Percentiles rank a stretch among this genome's conserved stretches.
phyloP scores from a whole-genome alignment of 2,888 invertebrate genomes.

The Tricholauxania praeusta region DNA sequence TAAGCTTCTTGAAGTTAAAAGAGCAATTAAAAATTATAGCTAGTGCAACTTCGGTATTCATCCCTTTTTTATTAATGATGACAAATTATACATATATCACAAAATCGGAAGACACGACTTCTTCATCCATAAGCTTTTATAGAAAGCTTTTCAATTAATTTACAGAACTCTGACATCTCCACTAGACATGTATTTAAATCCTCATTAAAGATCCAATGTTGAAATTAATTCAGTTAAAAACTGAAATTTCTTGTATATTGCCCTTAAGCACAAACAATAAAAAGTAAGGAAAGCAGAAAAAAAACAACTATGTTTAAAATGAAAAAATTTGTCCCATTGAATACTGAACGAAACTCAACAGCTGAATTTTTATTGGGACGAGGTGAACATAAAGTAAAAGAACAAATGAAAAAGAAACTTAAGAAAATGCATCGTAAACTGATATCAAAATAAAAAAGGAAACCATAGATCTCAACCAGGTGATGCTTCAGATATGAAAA shows the following conservation, averaged over 20 bases:
- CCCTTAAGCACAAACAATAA: neutral
- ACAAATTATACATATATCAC: no score
- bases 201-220: conserved; percentile 8
- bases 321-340: neutral
- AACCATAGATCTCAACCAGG: no score
- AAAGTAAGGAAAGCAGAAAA: neutral
- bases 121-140: no score
- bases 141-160: no score
- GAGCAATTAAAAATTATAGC: no score
- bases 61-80: no score
- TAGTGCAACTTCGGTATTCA: no score
- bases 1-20: no score
- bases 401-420: neutral
- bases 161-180: no score
- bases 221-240: conserved; percentile 10
- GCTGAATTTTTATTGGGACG: neutral
- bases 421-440: neutral
- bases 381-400: neutral
- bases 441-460: neutral
- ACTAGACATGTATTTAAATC: no score
- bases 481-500: no score
- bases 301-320: neutral
- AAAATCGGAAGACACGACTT: no score
- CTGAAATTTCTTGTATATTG: neutral
- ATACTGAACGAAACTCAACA: neutral